A percentile compares a stretch with the other conserved stretches of the same genome.
phyloP scores from a whole-genome alignment of 2,888 invertebrate species.

The Augiades crinisus region DNA sequence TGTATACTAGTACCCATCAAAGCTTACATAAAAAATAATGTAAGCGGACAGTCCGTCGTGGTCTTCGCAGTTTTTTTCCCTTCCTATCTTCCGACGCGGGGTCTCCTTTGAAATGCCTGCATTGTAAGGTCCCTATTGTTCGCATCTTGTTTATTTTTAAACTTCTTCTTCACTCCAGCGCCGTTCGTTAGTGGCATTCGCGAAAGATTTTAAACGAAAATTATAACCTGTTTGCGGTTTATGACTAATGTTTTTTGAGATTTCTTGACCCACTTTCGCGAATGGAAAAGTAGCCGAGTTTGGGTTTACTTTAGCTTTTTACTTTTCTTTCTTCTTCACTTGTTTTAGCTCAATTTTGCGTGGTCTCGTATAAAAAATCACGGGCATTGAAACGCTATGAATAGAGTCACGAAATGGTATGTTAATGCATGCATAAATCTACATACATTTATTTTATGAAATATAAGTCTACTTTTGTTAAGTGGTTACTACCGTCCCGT shows the following conservation, averaged over 20 bases:
- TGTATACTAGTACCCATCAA: no score
- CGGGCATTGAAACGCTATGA: conserved; percentile 7
- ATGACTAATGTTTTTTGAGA: conserved; percentile 14
- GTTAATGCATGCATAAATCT: background rate
- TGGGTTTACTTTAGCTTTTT: background rate
- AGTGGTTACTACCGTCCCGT: no score
- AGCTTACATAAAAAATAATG: no score
- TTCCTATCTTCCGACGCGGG: conserved; percentile 38
- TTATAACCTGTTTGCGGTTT: conserved; percentile 24
- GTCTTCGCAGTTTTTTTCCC: conserved; percentile 29
- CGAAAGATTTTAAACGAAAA: conserved; percentile 28
- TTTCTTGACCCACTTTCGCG: background rate
- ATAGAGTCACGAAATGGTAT: background rate
- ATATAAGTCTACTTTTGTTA: no score
- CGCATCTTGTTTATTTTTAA: conserved; percentile 45
- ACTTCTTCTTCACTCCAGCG: conserved; percentile 37
- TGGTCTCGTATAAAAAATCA: background rate
- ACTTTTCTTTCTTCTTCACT: background rate
- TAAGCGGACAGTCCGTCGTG: conserved; percentile 11
- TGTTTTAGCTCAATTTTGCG: background rate
- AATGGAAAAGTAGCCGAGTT: conserved; percentile 5
- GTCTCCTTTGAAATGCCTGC: conserved; percentile 44
- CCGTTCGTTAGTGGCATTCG: conserved; percentile 44
- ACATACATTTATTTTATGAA: no score
- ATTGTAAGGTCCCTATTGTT: conserved; percentile 47